Evolutionary conservation across 2,888 invertebrate genomes (phyloP).

Genomic region (Harmothoe impar): DNA sequence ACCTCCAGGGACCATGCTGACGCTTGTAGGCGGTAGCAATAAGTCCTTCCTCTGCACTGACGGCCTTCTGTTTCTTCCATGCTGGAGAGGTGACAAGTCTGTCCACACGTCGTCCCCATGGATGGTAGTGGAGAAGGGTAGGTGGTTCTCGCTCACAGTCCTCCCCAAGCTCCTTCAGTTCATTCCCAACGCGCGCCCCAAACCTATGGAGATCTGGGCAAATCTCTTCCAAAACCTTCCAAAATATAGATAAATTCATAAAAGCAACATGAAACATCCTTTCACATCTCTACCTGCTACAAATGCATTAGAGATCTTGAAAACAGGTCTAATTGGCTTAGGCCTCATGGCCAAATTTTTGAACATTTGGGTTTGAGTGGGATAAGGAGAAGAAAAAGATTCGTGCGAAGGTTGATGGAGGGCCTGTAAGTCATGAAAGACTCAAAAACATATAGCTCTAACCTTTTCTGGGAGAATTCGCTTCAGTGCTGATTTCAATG

Average conservation of each 20-base stretch:
- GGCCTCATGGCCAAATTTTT: too few species aligned
- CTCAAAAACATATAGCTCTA: too few species aligned
- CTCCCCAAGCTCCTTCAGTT: slow-evolving; percentile 83
- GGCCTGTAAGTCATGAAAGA: too few species aligned
- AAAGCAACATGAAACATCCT: neutral
- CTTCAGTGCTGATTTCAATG: too few species aligned
- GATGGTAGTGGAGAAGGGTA: slow-evolving; percentile 84
- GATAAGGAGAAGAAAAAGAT: too few species aligned
- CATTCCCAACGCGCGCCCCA: slow-evolving; percentile 84
- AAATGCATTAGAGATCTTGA: too few species aligned
- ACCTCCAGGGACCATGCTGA: slow-evolving; percentile 82
- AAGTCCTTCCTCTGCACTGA: slow-evolving; percentile 86
- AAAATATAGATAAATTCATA: neutral
- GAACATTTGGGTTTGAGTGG: too few species aligned
- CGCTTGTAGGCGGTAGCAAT: slow-evolving; percentile 85
- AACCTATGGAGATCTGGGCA: slow-evolving; percentile 84
- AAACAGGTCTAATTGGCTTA: too few species aligned
- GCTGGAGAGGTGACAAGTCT: slow-evolving; percentile 85
- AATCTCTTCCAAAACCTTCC: slow-evolving; percentile 66
- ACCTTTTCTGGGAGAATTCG: too few species aligned
- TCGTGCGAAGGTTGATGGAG: too few species aligned
- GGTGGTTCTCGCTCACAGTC: slow-evolving; percentile 85
- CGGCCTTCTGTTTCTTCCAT: slow-evolving; percentile 85
- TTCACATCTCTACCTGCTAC: too few species aligned
- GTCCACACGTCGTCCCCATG: slow-evolving; percentile 85